These are phyloP conservation scores for Podarcis lilfordi DNA, from an alignment of 2,797 vertebrate genomes.

Conservation along the genomic window DNA sequence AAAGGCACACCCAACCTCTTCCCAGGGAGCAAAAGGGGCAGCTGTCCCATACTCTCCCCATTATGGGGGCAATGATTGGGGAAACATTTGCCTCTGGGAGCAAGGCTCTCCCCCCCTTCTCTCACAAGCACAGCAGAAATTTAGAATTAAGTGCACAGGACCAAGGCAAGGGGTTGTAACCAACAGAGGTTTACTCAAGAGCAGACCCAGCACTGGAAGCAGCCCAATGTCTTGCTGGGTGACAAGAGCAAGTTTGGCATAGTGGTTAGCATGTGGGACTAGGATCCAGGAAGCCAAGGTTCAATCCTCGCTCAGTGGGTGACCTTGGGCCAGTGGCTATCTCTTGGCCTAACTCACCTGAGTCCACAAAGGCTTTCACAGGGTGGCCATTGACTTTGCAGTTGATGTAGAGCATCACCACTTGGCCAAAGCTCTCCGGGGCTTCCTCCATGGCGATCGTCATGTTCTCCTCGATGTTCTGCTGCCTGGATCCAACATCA, in stretches of 20 bases:
- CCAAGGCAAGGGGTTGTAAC: neutral
- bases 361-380: conserved; percentile 99
- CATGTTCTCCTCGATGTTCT: conserved; percentile 99
- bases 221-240: neutral
- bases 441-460: conserved; percentile 99
- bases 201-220: no score
- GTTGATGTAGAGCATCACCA: conserved; percentile 99
- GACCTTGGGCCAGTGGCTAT: no score
- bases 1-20: neutral
- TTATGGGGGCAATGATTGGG: neutral
- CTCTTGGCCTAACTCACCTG: conserved; percentile 75
- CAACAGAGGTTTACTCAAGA: no score
- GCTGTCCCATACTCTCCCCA: no score
- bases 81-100: neutral
- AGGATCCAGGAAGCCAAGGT: no score
- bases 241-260: neutral
- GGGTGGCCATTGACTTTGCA: conserved; percentile 98
- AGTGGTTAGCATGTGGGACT: no score
- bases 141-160: neutral
- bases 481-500: conserved; percentile 83
- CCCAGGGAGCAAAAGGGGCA: neutral
- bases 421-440: conserved; percentile 98
- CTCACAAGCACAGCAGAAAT: neutral
- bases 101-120: neutral
- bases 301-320: no score